phyloP scores from a whole-genome alignment of 2,113 vertebrate genomes.

The Lepus americanus region DNA sequence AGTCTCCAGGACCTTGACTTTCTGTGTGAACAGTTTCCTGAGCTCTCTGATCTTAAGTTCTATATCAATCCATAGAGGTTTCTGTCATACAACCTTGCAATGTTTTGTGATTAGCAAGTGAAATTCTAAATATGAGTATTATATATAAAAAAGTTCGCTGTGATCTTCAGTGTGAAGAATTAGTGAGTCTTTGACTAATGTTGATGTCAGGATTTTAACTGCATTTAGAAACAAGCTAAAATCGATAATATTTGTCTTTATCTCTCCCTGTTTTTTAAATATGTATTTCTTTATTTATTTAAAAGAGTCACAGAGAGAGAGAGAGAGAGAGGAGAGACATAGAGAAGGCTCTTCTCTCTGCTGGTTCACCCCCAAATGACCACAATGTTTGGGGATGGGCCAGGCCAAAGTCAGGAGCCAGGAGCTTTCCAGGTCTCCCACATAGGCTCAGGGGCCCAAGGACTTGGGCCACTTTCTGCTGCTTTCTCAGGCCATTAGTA shows the following conservation, averaged over 20 bases:
- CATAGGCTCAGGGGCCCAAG: no score
- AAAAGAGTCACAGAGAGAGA: no score
- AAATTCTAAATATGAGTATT: neutral
- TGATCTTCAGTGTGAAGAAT: neutral
- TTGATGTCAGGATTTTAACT: slow-evolving; percentile 13
- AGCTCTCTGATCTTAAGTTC: neutral
- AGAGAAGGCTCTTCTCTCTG: no score
- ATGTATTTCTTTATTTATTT: no score
- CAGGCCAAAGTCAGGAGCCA: no score
- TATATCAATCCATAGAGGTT: neutral
- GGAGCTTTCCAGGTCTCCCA: no score
- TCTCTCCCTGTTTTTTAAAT: neutral
- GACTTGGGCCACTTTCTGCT: no score
- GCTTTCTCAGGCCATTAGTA: no score
- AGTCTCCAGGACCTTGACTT: neutral
- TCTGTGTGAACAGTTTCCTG: neutral
- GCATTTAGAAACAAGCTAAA: neutral
- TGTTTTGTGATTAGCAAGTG: neutral
- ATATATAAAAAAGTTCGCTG: neutral
- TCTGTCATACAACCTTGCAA: neutral
- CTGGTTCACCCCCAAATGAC: no score
- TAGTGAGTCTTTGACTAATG: neutral
- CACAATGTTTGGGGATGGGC: no score
- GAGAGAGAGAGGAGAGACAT: no score
- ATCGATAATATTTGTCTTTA: neutral